Base-by-base conservation (phyloP, 1,140 invertebrate genomes). In the Eumaeus atala region DNA sequence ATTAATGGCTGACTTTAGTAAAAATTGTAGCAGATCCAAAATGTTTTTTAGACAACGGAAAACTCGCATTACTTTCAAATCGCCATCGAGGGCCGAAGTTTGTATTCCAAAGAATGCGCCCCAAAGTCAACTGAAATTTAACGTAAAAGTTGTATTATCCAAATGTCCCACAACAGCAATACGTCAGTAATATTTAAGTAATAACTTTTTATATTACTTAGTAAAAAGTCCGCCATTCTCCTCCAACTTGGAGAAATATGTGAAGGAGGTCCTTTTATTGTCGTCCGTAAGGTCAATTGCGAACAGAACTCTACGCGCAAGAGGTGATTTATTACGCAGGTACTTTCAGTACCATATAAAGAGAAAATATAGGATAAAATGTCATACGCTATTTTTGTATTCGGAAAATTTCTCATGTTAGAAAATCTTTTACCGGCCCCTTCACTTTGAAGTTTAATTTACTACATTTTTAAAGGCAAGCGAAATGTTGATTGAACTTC, bases 311-410 rank as follows among this genome's bases (percentile, higher is more conserved):
- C 34, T 18, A 21, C 37, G 42, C 38, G 7, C 17, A 21, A 12
- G n/a, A 10, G 12, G 14, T 53, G 51, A 53, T 53, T 53, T 53
- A 53, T 40, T 16, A 33, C 38, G 7, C 51, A 53, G 51, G 51
- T 53, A 42, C 42, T 53, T 40, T 40, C 17, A 9, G 17, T 16
- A 44, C 16, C 17, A 16, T 44, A 16, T 17, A 44, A 16, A 14
- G 40, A 44, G 21, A 44, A 44, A 44, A 9, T 18, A 44, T 44
- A 14, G 12, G 14, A 16, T 16, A 38, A 28, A 28, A 28, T 28
- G 2, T 2, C 21, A 3, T 28, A 28, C 21, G 21, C 2, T 28
- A 28, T 28, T 28, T 28, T 28, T 28, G 21, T 28, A 28, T 28
- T 28, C 21, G 21, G 21, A 28, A 28, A 28, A 28, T 28, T 28